Base-by-base conservation (phyloP, 92 coral and sea anemone genomes). In the Muricea muricata region DNA sequence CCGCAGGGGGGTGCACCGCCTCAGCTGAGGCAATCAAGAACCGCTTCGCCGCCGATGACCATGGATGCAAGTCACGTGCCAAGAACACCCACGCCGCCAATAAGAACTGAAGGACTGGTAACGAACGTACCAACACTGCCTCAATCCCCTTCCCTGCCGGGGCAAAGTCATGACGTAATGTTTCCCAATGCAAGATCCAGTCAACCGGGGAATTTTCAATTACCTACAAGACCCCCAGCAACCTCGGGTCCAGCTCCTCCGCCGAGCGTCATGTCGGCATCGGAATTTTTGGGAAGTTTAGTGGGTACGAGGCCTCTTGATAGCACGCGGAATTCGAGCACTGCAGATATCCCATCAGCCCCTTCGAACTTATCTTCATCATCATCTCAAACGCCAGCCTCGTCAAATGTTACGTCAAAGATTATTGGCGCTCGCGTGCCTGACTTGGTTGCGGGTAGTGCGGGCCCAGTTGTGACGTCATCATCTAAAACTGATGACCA, bases 21-120 rank as follows among this genome's bases (percentile, higher is more conserved):
- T 40, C 94, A 92, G 71, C 48, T 61, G 55, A 65, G 87, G 13
- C 93, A 90, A 37, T 81, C 87, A 32, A 92, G 97, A 94, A 92
- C 70, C 29, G 45, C n/a, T 18, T 78, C 83, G 31, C 54, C 70
- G 55, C 69, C 69, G 29, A 37, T 58, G 35, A 24, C 0, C 70
- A 57, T 78, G 57, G 67, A 78, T 9, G 39, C 83, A 34, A 63
- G 50, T 17, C 70, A 78, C 33, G 79, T 29, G 58, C 56, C 79
- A 1, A 30, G 71, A 13, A 24, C 52, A 24, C 52, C 69, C 7
- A 58, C 83, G 7, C 71, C 83, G 29, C 55, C 83, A n/a, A 78
- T 20, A 39, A 61, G 71, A 25, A 56, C 33, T 78, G 83, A 78
- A 8, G 54, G 71, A 46, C 69, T 56, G 33, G 54, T 6, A 17